Evolutionary conservation across 1,140 invertebrate genomes (phyloP), one percentile per base, ranked within the genome.

Genomic region (Microplitis demolitor): DNA sequence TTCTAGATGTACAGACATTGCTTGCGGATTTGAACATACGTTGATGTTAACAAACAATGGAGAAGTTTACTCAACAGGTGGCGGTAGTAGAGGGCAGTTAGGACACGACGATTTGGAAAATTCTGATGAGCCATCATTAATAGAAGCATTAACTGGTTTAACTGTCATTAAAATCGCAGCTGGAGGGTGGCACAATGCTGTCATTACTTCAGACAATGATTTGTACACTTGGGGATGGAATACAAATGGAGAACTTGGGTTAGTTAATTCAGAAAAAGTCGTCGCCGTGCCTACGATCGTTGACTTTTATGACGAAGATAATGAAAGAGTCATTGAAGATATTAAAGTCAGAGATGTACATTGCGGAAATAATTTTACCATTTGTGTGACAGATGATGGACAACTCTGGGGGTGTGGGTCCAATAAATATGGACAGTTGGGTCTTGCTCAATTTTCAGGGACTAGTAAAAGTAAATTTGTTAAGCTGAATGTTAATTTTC

Each of bases 161-260:
- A 89, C 90, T 80, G 84, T 89, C 63, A 82, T 85, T 16, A 87
- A 90, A 78, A 92, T 96, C 73, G 89, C 91, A 72, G 91, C 93
- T 66, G 93, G 93, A 13, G 94, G 94, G 16, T 97, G 96, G 95
- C 96, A 97, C 85, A 93, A 91, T 50, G 89, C 91, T 66, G 94
- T 91, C 37, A 79, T 97, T 6, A 95, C 93, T 75, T 88, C 88
- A 76, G 89, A 86, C 70, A 93, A 93, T 8, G 94, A 96, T 84
- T 76, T 97, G 0, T 98, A 96, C 82, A 90, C 90, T 0, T 98
- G 96, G 95, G 96, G 96, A n/a, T 96, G 94, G 91, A 97, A 97
- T 87, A 91, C 93, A 75, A 91, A 89, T 83, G 95, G 95, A 0
- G 95, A 98, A 82, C 84, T 97, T 35, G 96, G 96, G 11, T 82